Evolutionary conservation across 2,797 vertebrate genomes (phyloP).

Genomic region (Zalophus californianus): DNA sequence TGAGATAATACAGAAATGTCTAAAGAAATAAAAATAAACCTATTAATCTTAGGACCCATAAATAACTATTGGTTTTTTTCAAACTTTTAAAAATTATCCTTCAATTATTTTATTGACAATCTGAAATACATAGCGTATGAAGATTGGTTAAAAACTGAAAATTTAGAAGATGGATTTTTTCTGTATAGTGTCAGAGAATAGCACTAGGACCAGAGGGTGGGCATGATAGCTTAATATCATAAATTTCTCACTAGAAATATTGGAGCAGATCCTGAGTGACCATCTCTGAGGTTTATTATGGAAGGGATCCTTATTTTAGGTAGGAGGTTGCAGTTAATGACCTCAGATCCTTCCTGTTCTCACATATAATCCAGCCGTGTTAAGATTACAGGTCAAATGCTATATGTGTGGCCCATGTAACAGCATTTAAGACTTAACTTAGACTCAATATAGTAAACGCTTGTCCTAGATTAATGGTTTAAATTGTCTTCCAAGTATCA

Average conservation of each 20-base stretch:
- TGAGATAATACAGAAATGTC: slow-evolving; percentile 34
- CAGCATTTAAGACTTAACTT: not conserved
- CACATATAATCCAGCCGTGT: not conserved
- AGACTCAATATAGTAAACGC: not conserved
- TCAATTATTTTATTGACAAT: slow-evolving; percentile 36
- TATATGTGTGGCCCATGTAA: not conserved
- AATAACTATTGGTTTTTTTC: not conserved
- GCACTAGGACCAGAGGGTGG: not conserved
- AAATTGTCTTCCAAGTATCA: not conserved
- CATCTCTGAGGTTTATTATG: not conserved
- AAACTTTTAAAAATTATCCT: not conserved
- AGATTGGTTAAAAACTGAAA: slow-evolving; percentile 9
- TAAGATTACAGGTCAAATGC: not conserved
- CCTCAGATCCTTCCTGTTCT: not conserved
- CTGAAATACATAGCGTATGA: not conserved
- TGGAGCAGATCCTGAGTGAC: not conserved
- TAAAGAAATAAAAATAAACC: slow-evolving; percentile 30
- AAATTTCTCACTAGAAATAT: not conserved
- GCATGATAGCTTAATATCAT: not conserved
- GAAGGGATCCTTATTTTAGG: not conserved
- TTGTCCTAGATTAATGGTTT: slow-evolving; percentile 25
- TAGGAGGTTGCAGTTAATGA: not conserved
- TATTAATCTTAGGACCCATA: not conserved
- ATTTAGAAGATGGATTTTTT: not conserved
- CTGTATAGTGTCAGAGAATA: not conserved